phyloP scores from a whole-genome alignment of 2,797 vertebrate species.

The Spinibarbus caldwelli region DNA sequence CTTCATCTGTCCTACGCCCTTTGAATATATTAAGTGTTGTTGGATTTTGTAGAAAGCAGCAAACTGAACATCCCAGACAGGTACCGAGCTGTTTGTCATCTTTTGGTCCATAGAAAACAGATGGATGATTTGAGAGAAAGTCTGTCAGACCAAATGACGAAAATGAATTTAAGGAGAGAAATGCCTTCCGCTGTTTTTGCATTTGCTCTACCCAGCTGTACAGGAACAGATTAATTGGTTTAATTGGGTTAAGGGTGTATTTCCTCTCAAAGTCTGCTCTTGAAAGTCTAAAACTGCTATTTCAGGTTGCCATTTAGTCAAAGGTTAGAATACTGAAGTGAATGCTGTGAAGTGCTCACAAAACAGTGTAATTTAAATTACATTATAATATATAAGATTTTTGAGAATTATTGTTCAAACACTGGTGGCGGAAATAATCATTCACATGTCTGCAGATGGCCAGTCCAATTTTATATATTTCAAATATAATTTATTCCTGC shows the following conservation, averaged over 20 bases:
- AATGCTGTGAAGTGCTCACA: not conserved
- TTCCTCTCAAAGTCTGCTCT: constrained; percentile 28
- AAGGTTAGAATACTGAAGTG: not conserved
- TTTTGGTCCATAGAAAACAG: constrained; percentile 18
- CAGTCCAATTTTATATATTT: not conserved
- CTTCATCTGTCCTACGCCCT: constrained; percentile 9
- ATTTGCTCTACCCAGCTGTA: constrained; percentile 36
- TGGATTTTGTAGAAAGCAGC: not conserved
- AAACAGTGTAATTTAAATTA: not conserved
- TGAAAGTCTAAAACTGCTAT: constrained; percentile 4
- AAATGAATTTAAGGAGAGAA: constrained; percentile 9
- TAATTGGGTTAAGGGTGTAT: constrained; percentile 25
- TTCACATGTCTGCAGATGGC: not conserved
- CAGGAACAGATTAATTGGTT: constrained; percentile 43
- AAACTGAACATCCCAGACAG: constrained; percentile 14
- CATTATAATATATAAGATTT: not conserved
- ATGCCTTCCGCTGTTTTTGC: constrained; percentile 25
- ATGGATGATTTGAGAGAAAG: constrained; percentile 29
- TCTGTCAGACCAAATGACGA: constrained; percentile 31
- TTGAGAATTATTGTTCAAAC: not conserved
- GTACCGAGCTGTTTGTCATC: constrained; percentile 26
- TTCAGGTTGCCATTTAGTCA: not conserved
- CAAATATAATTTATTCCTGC: not conserved
- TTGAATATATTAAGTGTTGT: not conserved
- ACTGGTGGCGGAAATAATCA: not conserved